Evolutionary conservation across 2,888 invertebrate species (phyloP).

Genomic region (Acheta domesticus): DNA sequence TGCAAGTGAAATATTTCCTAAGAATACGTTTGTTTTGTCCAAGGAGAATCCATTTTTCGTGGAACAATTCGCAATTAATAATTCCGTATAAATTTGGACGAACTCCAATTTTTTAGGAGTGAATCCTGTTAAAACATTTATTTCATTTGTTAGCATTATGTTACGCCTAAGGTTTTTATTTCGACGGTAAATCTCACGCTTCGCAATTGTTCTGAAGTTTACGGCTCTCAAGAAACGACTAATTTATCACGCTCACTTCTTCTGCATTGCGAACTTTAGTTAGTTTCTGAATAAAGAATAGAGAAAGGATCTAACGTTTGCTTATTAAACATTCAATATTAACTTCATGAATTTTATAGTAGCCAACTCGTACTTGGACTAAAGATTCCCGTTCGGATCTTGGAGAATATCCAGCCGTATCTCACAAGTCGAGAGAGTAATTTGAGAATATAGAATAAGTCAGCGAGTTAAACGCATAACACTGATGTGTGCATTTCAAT

Average conservation of each 20-base stretch:
- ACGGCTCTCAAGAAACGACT: not conserved
- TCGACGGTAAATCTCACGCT: not conserved
- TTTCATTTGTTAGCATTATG: not conserved
- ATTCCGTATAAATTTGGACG: not conserved
- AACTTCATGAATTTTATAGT: slow-evolving; percentile 18
- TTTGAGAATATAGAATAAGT: not conserved
- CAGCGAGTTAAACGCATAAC: no score
- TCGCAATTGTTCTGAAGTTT: not conserved
- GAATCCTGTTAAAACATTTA: not conserved
- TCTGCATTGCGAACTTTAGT: not conserved
- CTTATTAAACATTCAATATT: slow-evolving; percentile 18
- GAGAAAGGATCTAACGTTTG: slow-evolving; percentile 9
- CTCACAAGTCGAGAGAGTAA: not conserved
- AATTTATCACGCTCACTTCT: not conserved
- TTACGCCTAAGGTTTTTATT: not conserved
- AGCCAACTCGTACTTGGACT: not conserved
- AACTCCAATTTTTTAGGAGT: not conserved
- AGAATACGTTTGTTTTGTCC: no score
- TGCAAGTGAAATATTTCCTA: no score
- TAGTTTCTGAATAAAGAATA: not conserved
- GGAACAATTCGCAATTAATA: no score
- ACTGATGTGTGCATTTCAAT: no score
- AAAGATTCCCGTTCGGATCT: not conserved
- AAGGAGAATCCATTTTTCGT: no score
- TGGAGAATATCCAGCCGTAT: not conserved